Evolutionary conservation across 2,888 invertebrate species (phyloP).

Genomic region (Ypsolopha scabrella): DNA sequence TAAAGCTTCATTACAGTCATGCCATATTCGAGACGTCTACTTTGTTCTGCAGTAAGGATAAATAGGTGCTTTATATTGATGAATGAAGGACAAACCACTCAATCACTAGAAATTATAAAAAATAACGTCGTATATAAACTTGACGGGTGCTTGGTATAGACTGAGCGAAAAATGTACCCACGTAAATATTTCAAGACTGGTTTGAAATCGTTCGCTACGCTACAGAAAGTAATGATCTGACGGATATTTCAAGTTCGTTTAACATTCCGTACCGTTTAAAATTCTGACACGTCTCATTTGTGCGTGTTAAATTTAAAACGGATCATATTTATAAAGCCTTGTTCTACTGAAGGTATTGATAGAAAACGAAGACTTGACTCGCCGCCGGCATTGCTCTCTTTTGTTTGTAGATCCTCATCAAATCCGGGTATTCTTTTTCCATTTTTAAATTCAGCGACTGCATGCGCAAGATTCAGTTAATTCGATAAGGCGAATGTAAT

Average conservation of each 20-base stretch:
- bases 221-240: neutral
- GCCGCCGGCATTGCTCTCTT: neutral
- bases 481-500: too few relatives aligned
- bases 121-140: neutral
- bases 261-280: slow-evolving; percentile 2
- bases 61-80: neutral
- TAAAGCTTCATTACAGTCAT: neutral
- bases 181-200: neutral
- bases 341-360: neutral
- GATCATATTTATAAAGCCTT: neutral
- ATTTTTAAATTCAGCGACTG: neutral
- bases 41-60: neutral
- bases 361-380: neutral
- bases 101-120: neutral
- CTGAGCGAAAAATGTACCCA: neutral
- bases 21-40: neutral
- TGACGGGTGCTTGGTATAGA: neutral
- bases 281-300: neutral
- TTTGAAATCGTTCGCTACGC: neutral
- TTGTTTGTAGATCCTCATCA: neutral
- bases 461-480: too few relatives aligned
- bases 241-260: neutral
- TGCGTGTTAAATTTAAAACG: slow-evolving; percentile 1
- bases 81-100: neutral
- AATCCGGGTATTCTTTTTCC: neutral